Evolutionary conservation across 2,888 invertebrate genomes (phyloP).

Genomic region (Mamestra brassicae): DNA sequence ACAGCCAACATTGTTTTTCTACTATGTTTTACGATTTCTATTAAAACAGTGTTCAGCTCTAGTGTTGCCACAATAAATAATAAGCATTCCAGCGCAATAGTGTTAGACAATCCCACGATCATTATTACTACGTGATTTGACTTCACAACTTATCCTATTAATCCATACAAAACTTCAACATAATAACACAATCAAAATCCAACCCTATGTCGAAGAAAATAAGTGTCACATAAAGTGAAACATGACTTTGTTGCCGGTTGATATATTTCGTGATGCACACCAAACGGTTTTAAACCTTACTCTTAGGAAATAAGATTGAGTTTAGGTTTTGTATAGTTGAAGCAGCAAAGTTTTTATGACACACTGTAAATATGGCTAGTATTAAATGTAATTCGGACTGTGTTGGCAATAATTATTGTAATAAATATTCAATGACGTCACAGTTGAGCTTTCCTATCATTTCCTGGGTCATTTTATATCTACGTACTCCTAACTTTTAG

Average conservation of each 20-base stretch:
- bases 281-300: conserved; percentile 24
- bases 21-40: neutral
- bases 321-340: neutral
- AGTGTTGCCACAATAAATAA: conserved; percentile 54
- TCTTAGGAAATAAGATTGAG: rapidly evolving
- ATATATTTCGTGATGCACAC: conserved; percentile 33
- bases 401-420: conserved; percentile 46
- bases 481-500: neutral
- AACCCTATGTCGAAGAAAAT: neutral
- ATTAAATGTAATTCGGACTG: conserved; percentile 54
- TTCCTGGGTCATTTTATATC: neutral
- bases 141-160: conserved; percentile 64
- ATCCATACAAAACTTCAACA: conserved; percentile 46
- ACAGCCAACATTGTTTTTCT: neutral
- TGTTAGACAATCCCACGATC: conserved; percentile 65
- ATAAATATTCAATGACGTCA: conserved; percentile 58
- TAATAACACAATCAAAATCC: conserved; percentile 24
- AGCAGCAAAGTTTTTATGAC: conserved; percentile 59
- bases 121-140: conserved; percentile 67
- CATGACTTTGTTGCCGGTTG: conserved; percentile 20
- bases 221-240: conserved; percentile 30
- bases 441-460: neutral
- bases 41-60: conserved; percentile 24
- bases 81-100: conserved; percentile 56
- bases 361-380: conserved; percentile 60